Conservation (phyloP, 2,113 vertebrate genomes). For the Cyprinus carpio region DNA sequence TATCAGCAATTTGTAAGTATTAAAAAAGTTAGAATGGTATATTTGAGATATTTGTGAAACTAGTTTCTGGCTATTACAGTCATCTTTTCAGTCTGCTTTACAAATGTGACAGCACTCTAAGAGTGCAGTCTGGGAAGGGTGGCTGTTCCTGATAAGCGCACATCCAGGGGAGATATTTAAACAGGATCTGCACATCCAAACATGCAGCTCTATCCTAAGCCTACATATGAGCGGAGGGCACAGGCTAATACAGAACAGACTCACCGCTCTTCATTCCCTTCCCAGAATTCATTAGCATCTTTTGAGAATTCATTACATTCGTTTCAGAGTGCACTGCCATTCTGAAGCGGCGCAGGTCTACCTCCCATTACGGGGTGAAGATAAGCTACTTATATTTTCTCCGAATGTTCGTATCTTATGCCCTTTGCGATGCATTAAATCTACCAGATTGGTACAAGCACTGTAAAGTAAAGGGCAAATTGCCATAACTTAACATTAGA, state of each 20-base stretch:
- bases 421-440: slow-evolving; percentile 17
- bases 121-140: slow-evolving; percentile 42
- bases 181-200: slow-evolving; percentile 60
- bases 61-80: slow-evolving; percentile 35
- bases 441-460: background rate
- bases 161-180: slow-evolving; percentile 66
- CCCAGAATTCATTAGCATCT: slow-evolving; percentile 41
- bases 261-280: background rate
- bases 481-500: too few relatives aligned
- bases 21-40: too few relatives aligned
- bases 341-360: slow-evolving; percentile 23
- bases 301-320: slow-evolving; percentile 32
- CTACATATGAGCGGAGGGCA: slow-evolving; percentile 10
- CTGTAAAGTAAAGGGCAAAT: background rate
- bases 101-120: slow-evolving; percentile 56
- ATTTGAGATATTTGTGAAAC: too few relatives aligned
- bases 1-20: too few relatives aligned
- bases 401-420: background rate
- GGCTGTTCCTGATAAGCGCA: slow-evolving; percentile 68
- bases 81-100: slow-evolving; percentile 52
- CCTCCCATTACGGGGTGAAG: background rate
- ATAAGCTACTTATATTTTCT: slow-evolving; percentile 25
- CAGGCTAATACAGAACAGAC: background rate
- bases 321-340: slow-evolving; percentile 9
- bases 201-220: background rate